Conservation (phyloP, 2,888 invertebrate genomes). For the Ophion ventricosus region DNA sequence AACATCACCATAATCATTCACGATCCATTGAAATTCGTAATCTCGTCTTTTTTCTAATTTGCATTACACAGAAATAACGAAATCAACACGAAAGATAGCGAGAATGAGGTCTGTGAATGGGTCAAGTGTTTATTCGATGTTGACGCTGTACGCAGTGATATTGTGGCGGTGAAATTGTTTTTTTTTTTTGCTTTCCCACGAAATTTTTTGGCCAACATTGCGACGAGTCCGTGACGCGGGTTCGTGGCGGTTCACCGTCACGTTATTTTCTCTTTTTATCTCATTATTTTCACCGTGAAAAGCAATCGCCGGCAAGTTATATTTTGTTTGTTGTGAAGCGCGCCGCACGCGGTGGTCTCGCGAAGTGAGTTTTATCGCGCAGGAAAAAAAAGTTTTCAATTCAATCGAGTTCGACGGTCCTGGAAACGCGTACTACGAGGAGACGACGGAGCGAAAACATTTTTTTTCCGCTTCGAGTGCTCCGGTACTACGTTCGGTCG, state of each 20-base stretch:
- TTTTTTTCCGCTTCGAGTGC: slow-evolving; percentile 11
- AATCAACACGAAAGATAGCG: not conserved
- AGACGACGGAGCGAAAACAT: slow-evolving; percentile 16
- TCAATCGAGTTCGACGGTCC: slow-evolving; percentile 49
- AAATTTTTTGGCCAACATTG: not conserved
- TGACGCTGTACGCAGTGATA: slow-evolving; percentile 13
- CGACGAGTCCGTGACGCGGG: not conserved
- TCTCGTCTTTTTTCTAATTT: not conserved
- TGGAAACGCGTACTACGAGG: slow-evolving; percentile 19
- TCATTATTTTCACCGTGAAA: slow-evolving; percentile 3
- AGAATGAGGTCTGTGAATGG: slow-evolving; percentile 12
- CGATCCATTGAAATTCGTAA: not conserved
- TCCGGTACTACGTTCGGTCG: not conserved
- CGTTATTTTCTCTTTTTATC: not conserved
- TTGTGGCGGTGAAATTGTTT: slow-evolving; percentile 30
- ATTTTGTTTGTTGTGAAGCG: slow-evolving; percentile 10
- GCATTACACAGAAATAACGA: not conserved
- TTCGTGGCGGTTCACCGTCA: not conserved
- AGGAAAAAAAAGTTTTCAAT: slow-evolving; percentile 46
- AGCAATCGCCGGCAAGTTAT: not conserved
- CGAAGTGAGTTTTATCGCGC: slow-evolving; percentile 44
- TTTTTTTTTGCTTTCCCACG: slow-evolving; percentile 3
- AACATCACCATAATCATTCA: not conserved
- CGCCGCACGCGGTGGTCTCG: not conserved
- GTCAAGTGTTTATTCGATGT: slow-evolving; percentile 33